Base-by-base conservation (phyloP, 2,113 vertebrate genomes). In the Grus americana region DNA sequence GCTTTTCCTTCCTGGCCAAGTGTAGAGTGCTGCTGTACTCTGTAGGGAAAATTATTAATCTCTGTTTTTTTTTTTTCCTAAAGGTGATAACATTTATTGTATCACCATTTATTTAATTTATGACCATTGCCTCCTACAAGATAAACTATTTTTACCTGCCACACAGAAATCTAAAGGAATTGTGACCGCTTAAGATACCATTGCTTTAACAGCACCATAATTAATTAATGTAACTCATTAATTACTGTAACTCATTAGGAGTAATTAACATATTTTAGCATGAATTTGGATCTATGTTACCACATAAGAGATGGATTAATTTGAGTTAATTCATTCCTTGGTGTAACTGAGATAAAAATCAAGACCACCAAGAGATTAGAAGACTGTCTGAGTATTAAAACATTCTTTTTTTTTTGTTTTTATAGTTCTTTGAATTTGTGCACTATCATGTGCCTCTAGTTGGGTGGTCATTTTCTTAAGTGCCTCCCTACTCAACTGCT, bases 311-410 rank as follows among this genome's bases (percentile, higher is more conserved):
- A 71, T 74, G 22, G n/a, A 90, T 76, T 85, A 58, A 75, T 67
- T 82, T 76, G 34, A 76, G 23, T 87, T 72, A 84, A 70, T 74
- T 73, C 44, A 74, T 81, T 90, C 23, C 14, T 83, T 65, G 36
- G 9, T 91, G 50, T 47, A 84, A 80, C n/a, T 59, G 67, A 94
- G 93, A 88, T 96, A 92, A 92, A 90, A 92, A 92, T 88, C 86
- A 94, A 93, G 93, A 96, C 88, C 71, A 88, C 68, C 82, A 96
- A 52, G 71, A 78, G 68, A 83, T 67, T 73, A 83, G 68, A 76
- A 92, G n/a, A 52, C 6, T 82, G 70, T 91, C 36, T 70, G 19
- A 72, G 34, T 49, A 94, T 92, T 83, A 83, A 94, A 78, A 96
- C 76, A 80, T 17, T 75, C 9, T 66, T 70, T 79, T n/a, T 42